These are phyloP conservation scores for Matsumurasca onukii DNA, from an alignment of 1,140 invertebrate species.

Conservation along the genomic window DNA sequence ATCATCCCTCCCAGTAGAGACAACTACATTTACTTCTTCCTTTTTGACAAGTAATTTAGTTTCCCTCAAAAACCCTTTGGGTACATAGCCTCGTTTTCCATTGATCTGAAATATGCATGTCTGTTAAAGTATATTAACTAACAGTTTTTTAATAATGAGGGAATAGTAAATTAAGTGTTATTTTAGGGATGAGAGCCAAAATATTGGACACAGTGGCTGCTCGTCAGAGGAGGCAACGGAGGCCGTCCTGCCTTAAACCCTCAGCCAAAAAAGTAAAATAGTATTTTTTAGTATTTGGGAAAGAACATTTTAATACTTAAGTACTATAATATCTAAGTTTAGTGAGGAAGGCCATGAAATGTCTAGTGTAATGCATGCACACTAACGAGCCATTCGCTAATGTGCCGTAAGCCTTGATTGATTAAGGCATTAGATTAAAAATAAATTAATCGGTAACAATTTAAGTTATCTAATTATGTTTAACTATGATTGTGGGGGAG, in stretches of 20 bases:
- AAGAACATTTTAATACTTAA: no score
- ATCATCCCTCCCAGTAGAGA: slow-evolving; percentile 3
- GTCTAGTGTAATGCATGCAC: no score
- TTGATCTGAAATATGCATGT: slow-evolving; percentile 41
- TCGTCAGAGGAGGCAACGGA: no score
- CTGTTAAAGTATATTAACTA: background rate
- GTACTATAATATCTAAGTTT: no score
- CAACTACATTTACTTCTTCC: background rate
- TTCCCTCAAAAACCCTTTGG: slow-evolving; percentile 47
- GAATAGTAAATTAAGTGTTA: background rate
- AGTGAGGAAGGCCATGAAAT: no score
- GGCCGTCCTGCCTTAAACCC: background rate
- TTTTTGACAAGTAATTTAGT: slow-evolving; percentile 41
- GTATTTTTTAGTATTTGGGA: background rate
- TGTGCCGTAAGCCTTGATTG: no score
- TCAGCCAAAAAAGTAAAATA: background rate
- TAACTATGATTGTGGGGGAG: no score
- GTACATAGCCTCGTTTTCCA: slow-evolving; percentile 48
- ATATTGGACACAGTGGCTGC: no score
- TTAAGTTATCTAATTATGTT: no score
- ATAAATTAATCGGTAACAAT: no score
- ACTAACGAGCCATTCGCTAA: no score
- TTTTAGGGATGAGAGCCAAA: background rate
- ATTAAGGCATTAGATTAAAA: no score
- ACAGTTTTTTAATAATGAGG: background rate